Evolutionary conservation across 1,140 invertebrate species (phyloP), one percentile per base, ranked within the genome.

Genomic region (Amyelois transitella): DNA sequence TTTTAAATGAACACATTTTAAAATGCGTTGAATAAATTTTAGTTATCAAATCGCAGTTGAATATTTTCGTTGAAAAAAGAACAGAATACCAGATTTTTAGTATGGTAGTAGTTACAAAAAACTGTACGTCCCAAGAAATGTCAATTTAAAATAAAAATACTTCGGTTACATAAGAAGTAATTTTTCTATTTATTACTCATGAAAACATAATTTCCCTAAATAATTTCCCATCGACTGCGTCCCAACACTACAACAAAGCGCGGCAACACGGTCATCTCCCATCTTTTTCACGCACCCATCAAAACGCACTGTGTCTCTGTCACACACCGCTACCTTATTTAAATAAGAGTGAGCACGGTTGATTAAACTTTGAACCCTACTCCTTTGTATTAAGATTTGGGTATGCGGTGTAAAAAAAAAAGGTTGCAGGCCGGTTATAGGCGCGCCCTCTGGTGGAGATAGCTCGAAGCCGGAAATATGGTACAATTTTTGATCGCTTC

Each of bases 271-370:
- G 76, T 70, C 50, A 69, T 71, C 63, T 45, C 51, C 44, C 53
- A 19, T 81, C 75, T 66, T 60, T 54, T 54, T 81, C 68, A 18
- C 52, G 43, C 65, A 55, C 65, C 25, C 72, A 72, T 72, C 69
- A 72, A 68, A 76, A 43, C 21, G 53, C 53, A 43, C 12, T 47
- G 68, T 47, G 24, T 77, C 78, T 59, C 68, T 65, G 56, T 86
- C 75, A 18, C 69, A 65, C 75, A 67, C 70, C 58, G 80, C 80
- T 86, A 81, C 80, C 83, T 84, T 84, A 86, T 86, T 86, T 86
- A 86, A 86, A 86, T 86, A 84, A 79, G 73, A 83, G 70, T 82
- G 77, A 75, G 69, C 64, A 62, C 60, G 68, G 69, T 70, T 77
- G 62, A 68, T 64, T 68, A 57, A 25, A 80, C 49, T 78, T 72